A percentile compares a stretch with the other conserved stretches of the same genome.
These are phyloP conservation scores for Anagrus nilaparvatae DNA, from an alignment of 1,140 invertebrate genomes.

Conservation along the genomic window DNA sequence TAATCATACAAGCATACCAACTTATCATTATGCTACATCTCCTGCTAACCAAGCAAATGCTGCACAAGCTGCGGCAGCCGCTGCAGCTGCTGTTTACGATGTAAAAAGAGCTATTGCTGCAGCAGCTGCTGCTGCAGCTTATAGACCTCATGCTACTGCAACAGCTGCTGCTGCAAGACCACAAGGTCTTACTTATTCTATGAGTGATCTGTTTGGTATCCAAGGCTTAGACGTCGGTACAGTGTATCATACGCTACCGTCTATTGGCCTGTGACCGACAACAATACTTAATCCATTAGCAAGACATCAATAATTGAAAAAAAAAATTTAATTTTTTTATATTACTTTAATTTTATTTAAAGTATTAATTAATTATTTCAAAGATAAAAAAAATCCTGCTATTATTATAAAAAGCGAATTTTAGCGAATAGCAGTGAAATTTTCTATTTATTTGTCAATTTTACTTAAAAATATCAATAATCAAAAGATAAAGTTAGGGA, in stretches of 20 bases:
- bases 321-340: background rate
- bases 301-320: slow-evolving; percentile 40
- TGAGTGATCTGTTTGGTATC: slow-evolving; percentile 56
- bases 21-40: slow-evolving; percentile 41
- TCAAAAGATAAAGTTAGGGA: no score
- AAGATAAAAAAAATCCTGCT: no score
- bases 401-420: no score
- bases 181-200: slow-evolving; percentile 51
- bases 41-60: slow-evolving; percentile 32
- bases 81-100: slow-evolving; percentile 42
- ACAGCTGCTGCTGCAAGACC: slow-evolving; percentile 38
- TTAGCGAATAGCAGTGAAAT: no score
- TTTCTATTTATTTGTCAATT: no score
- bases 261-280: slow-evolving; percentile 60
- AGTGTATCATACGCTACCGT: slow-evolving; percentile 50
- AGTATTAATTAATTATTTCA: background rate
- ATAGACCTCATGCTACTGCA: slow-evolving; percentile 43
- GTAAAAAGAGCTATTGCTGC: slow-evolving; percentile 40
- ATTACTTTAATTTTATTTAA: background rate
- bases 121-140: slow-evolving; percentile 37
- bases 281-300: slow-evolving; percentile 45
- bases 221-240: slow-evolving; percentile 53
- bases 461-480: no score
- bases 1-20: slow-evolving; percentile 21
- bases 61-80: slow-evolving; percentile 45